Conservation (phyloP, 2,797 vertebrate genomes). For the Myotis planiceps region DNA sequence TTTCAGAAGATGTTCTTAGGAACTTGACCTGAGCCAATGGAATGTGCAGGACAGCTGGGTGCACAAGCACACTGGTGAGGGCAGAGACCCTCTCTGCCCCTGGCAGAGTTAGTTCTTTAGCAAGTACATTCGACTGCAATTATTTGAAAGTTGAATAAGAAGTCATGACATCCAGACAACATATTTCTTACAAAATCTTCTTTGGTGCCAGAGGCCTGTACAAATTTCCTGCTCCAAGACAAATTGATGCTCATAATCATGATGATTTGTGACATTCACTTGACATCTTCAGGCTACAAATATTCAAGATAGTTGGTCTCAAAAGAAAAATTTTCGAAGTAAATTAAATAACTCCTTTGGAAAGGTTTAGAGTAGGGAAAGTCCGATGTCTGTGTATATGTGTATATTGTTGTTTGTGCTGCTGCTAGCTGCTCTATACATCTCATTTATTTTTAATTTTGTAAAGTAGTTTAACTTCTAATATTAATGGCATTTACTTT, state of each 20-base stretch:
- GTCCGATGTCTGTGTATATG: not conserved
- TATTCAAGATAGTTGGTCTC: not conserved
- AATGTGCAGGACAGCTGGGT: not conserved
- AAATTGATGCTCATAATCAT: not conserved
- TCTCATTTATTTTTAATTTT: not conserved
- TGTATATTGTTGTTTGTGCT: not conserved
- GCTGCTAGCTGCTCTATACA: not conserved
- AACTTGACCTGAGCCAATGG: not conserved
- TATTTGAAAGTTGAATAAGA: constrained; percentile 37
- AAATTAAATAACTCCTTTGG: constrained; percentile 20
- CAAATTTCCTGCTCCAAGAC: constrained; percentile 38
- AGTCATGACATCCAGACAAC: constrained; percentile 51
- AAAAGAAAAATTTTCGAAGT: not conserved
- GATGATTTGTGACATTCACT: not conserved
- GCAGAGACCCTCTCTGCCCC: not conserved
- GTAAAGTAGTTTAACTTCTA: not conserved
- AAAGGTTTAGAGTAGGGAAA: not conserved
- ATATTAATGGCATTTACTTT: constrained; percentile 21
- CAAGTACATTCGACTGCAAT: not conserved
- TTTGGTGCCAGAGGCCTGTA: constrained; percentile 41
- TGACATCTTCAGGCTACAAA: constrained; percentile 1
- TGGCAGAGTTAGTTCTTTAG: not conserved
- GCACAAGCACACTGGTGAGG: not conserved
- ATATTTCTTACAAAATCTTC: constrained; percentile 41
- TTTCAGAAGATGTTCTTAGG: not conserved